Conservation (phyloP, 2,888 invertebrate genomes). For the Neoascia interrupta region DNA sequence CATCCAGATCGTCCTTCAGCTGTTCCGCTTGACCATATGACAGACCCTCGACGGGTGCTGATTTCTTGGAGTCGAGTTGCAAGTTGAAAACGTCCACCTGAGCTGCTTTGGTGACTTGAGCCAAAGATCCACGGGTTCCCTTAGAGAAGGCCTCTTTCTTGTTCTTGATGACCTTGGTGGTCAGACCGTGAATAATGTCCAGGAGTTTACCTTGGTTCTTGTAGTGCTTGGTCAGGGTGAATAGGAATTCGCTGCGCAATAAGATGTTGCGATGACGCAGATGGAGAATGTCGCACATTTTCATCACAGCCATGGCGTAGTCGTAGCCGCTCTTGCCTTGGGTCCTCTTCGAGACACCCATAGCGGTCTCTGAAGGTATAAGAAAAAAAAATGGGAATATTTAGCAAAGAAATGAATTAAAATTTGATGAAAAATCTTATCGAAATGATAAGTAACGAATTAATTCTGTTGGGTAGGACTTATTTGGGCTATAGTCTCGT, state of each 20-base stretch:
- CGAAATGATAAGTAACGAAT: background rate
- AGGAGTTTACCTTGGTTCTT: conserved; percentile 87
- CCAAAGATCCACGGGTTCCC: conserved; percentile 82
- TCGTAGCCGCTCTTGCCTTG: conserved; percentile 91
- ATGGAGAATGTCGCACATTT: conserved; percentile 92
- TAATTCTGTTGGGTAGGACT: too few species aligned
- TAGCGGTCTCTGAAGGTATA: conserved; percentile 86
- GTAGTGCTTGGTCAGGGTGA: conserved; percentile 87
- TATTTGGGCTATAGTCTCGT: too few species aligned
- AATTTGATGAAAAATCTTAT: too few species aligned
- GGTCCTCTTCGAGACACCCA: conserved; percentile 91
- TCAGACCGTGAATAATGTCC: conserved; percentile 88
- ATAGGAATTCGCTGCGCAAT: conserved; percentile 88
- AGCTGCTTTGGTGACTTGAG: conserved; percentile 70
- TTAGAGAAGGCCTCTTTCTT: conserved; percentile 88
- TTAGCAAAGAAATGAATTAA: background rate
- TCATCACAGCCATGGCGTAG: conserved; percentile 93
- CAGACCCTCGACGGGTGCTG: conserved; percentile 82
- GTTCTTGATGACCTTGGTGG: conserved; percentile 87
- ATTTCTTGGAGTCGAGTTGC: conserved; percentile 53
- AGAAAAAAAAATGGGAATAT: background rate
- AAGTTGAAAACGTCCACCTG: conserved; percentile 68
- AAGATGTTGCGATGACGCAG: conserved; percentile 90
- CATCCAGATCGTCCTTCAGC: conserved; percentile 89
- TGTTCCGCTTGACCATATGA: conserved; percentile 87